Evolutionary conservation across 1,140 invertebrate genomes (phyloP).

Genomic region (Ruditapes philippinarum): DNA sequence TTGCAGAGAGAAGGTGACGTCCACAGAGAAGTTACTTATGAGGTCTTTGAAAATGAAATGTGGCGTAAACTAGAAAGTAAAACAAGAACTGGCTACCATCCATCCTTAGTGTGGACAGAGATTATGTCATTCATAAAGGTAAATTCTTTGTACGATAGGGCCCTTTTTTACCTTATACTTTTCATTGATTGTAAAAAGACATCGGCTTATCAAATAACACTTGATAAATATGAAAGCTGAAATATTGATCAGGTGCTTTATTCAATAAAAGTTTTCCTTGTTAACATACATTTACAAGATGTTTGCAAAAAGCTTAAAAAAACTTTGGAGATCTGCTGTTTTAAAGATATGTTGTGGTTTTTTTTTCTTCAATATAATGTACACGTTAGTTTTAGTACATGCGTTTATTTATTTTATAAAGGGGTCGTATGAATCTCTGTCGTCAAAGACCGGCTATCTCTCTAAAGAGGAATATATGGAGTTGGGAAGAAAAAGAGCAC

Average conservation of each 20-base stretch:
- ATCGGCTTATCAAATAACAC: neutral
- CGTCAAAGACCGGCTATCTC: slow-evolving; percentile 69
- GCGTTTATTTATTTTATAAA: neutral
- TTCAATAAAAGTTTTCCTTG: too few relatives aligned
- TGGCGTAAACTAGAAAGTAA: slow-evolving; percentile 70
- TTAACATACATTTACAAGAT: too few relatives aligned
- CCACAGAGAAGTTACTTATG: slow-evolving; percentile 71
- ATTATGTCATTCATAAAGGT: slow-evolving; percentile 77
- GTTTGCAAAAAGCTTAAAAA: too few relatives aligned
- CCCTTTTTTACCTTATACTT: too few relatives aligned
- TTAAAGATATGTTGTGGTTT: too few relatives aligned
- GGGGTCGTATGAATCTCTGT: slow-evolving; percentile 80
- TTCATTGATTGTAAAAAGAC: neutral
- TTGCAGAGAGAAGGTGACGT: slow-evolving; percentile 35
- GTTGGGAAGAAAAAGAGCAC: slow-evolving; percentile 79
- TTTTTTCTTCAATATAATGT: too few relatives aligned
- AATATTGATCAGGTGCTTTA: too few relatives aligned
- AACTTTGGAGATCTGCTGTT: too few relatives aligned
- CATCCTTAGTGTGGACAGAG: slow-evolving; percentile 73
- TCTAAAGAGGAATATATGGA: slow-evolving; percentile 71
- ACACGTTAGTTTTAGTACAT: too few relatives aligned
- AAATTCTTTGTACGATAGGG: neutral
- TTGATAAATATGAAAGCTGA: too few relatives aligned
- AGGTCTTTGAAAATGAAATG: slow-evolving; percentile 72
- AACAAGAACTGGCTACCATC: slow-evolving; percentile 58